Percentiles rank a stretch among this genome's conserved stretches.
These are phyloP conservation scores for Chloroceryle inda DNA, from an alignment of 2,797 vertebrate genomes.

Conservation along the genomic window DNA sequence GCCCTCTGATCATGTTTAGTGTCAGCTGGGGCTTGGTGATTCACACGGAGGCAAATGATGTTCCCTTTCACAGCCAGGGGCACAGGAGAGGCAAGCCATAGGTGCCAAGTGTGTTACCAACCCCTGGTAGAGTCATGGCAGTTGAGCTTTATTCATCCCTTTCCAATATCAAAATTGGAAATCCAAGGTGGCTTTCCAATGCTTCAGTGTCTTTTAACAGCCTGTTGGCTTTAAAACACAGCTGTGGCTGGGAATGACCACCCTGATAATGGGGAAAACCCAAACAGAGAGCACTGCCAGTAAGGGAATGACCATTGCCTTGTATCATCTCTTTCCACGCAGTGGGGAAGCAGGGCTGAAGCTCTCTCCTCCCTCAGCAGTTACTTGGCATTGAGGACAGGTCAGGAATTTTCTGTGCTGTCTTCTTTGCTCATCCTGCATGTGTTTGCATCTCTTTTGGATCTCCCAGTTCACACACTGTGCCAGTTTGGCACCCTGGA, in stretches of 20 bases:
- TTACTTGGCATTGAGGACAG: neutral
- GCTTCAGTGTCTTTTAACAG: neutral
- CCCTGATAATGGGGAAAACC: neutral
- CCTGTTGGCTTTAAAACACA: neutral
- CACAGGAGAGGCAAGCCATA: no score
- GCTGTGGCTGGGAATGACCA: neutral
- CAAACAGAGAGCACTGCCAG: neutral
- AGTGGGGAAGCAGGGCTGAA: neutral
- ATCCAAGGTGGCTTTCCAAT: neutral
- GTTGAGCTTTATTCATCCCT: neutral
- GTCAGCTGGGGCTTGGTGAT: neutral
- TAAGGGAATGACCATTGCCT: neutral
- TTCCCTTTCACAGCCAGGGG: accelerated
- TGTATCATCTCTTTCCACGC: accelerated
- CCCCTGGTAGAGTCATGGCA: no score
- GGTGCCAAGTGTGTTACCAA: accelerated
- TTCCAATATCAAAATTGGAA: neutral
- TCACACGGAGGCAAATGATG: neutral
- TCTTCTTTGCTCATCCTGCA: accelerated
- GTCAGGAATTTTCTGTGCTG: neutral
- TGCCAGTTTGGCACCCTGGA: neutral
- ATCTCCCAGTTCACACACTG: neutral
- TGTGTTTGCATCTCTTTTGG: neutral
- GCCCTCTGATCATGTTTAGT: neutral
- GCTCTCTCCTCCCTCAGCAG: neutral